Evolutionary conservation across 2,113 vertebrate species (phyloP).

Genomic region (Phycodurus eques): DNA sequence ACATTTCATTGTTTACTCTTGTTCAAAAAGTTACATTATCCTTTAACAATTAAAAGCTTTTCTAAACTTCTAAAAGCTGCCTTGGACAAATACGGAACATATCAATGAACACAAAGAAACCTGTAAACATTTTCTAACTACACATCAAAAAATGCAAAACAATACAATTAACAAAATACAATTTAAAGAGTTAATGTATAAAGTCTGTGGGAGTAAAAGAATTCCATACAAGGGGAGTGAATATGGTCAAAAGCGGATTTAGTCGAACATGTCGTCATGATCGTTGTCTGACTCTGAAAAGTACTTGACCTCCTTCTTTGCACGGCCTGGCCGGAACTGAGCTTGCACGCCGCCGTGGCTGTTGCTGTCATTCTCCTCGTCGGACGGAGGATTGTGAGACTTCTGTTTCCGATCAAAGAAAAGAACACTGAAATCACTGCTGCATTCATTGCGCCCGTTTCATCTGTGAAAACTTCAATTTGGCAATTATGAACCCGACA

Average conservation of each 20-base stretch:
- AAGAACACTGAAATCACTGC: not conserved
- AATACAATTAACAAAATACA: slow-evolving; percentile 89
- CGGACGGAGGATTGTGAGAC: slow-evolving; percentile 81
- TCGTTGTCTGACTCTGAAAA: slow-evolving; percentile 88
- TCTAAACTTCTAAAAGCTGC: slow-evolving; percentile 96
- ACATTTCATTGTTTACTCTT: slow-evolving; percentile 92
- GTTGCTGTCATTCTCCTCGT: slow-evolving; percentile 75
- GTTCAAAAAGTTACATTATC: slow-evolving; percentile 91
- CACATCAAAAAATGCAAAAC: slow-evolving; percentile 97
- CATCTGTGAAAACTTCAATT: not conserved
- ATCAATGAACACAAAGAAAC: slow-evolving; percentile 94
- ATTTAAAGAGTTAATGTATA: slow-evolving; percentile 95
- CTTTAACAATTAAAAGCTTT: slow-evolving; percentile 95
- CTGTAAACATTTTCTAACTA: slow-evolving; percentile 96
- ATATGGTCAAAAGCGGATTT: slow-evolving; percentile 64
- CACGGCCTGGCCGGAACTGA: slow-evolving; percentile 79
- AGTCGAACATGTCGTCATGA: slow-evolving; percentile 92
- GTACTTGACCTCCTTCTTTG: slow-evolving; percentile 95
- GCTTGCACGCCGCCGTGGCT: slow-evolving; percentile 68
- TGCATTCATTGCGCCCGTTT: not conserved
- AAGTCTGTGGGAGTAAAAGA: slow-evolving; percentile 86
- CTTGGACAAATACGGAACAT: slow-evolving; percentile 88
- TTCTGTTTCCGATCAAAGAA: slow-evolving; percentile 70
- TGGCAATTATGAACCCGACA: not conserved
- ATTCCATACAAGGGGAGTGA: slow-evolving; percentile 76